Evolutionary conservation across 2,113 vertebrate genomes (phyloP).

Genomic region (Pseudopipra pipra): DNA sequence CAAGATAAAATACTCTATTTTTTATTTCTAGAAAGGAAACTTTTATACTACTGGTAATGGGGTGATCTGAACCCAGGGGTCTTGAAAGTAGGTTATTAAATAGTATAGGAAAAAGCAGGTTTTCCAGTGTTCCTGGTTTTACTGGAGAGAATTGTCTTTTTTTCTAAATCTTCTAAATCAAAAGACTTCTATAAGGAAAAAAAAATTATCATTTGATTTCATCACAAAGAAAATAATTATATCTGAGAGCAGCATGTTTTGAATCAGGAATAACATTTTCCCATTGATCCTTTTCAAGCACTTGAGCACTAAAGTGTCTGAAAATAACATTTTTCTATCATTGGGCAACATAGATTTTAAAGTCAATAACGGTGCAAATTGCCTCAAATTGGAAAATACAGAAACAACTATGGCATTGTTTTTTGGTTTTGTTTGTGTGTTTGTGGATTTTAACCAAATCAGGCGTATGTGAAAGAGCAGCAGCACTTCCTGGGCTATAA

Average conservation of each 20-base stretch:
- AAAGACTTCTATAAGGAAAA: not conserved
- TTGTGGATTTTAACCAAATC: slow-evolving; percentile 16
- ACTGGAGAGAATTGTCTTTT: not conserved
- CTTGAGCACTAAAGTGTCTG: not conserved
- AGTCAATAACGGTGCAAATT: slow-evolving; percentile 64
- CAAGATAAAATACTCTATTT: not conserved
- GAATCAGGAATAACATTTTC: slow-evolving; percentile 38
- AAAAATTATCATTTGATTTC: not conserved
- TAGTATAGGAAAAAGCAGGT: not conserved
- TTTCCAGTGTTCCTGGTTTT: not conserved
- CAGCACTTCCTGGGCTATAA: not conserved
- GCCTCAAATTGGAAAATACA: slow-evolving; percentile 51
- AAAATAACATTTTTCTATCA: slow-evolving; percentile 30
- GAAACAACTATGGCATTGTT: not conserved
- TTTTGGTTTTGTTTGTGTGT: slow-evolving; percentile 22
- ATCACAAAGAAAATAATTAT: slow-evolving; percentile 21
- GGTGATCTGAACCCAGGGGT: not conserved
- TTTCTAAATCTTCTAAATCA: not conserved
- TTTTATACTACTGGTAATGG: not conserved
- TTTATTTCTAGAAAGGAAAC: not conserved
- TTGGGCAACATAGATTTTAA: slow-evolving; percentile 53
- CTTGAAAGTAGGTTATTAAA: slow-evolving; percentile 1
- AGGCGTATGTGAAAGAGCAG: not conserved
- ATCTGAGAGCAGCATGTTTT: slow-evolving; percentile 1
- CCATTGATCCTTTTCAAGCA: slow-evolving; percentile 12